These are phyloP conservation scores for Eretmochelys imbricata DNA, from an alignment of 2,113 vertebrate species.

Conservation along the genomic window DNA sequence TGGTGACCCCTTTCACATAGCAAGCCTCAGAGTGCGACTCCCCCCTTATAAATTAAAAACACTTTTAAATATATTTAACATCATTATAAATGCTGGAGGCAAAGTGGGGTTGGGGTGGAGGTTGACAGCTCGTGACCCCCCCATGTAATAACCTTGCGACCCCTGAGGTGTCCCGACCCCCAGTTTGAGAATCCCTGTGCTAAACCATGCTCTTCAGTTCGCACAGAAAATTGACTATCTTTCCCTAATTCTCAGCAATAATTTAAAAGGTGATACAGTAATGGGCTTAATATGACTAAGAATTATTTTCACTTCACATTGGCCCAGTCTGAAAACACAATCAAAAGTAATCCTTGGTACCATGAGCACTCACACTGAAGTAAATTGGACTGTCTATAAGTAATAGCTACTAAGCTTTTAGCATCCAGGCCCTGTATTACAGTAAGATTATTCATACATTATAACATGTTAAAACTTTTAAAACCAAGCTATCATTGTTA, in stretches of 20 bases:
- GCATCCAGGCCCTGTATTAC: neutral
- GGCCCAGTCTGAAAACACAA: neutral
- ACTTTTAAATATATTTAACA: too few relatives aligned
- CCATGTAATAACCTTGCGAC: too few relatives aligned
- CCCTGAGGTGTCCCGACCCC: too few relatives aligned
- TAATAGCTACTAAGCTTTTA: neutral
- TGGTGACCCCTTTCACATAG: too few relatives aligned
- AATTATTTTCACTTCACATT: neutral
- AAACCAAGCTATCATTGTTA: neutral
- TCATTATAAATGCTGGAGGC: too few relatives aligned
- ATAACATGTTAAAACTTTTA: neutral
- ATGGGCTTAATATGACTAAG: neutral
- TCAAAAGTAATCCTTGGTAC: neutral
- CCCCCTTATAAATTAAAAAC: too few relatives aligned
- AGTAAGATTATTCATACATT: neutral
- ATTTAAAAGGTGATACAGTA: neutral
- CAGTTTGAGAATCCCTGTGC: neutral
- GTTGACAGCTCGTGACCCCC: too few relatives aligned
- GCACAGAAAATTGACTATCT: neutral
- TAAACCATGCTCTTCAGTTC: neutral
- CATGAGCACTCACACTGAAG: accelerated
- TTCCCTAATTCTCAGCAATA: neutral
- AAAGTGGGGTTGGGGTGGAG: too few relatives aligned
- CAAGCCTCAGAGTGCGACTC: too few relatives aligned
- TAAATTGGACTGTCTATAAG: neutral